phyloP scores from a whole-genome alignment of 2,888 invertebrate genomes.

The Steinernema carpocapsae region DNA sequence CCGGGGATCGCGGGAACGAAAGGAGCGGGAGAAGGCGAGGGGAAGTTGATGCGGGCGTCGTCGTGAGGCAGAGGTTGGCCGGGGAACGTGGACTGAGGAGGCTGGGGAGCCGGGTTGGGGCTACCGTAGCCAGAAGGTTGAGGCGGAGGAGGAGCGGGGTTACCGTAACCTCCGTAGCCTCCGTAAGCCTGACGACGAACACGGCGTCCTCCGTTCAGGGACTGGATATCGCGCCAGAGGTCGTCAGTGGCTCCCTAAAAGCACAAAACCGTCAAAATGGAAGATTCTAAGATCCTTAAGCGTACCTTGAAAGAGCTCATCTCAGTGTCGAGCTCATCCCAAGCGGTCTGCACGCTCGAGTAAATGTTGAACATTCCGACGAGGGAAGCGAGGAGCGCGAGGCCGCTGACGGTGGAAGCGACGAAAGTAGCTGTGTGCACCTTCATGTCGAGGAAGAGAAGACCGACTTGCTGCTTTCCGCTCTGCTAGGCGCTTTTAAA shows the following conservation, averaged over 20 bases:
- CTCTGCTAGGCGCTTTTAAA: background rate
- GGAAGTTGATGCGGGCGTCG: background rate
- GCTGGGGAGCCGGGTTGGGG: conserved; percentile 1
- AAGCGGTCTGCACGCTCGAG: conserved; percentile 54
- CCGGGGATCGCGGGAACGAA: conserved; percentile 11
- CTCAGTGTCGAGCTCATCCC: conserved; percentile 55
- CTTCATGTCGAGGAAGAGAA: conserved; percentile 46
- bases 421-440: conserved; percentile 54
- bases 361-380: conserved; percentile 55
- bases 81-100: background rate
- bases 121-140: no score
- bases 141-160: conserved; percentile 1
- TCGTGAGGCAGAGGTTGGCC: background rate
- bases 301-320: conserved; percentile 53
- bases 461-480: background rate
- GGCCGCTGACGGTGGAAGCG: conserved; percentile 54
- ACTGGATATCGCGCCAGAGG: conserved; percentile 57
- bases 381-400: conserved; percentile 55
- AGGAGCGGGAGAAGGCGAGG: background rate
- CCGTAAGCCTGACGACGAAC: conserved; percentile 33
- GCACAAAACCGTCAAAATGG: background rate
- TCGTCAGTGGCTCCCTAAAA: conserved; percentile 53
- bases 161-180: conserved; percentile 8
- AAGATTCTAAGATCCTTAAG: background rate
- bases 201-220: conserved; percentile 34